Base-by-base conservation (phyloP, 2,113 vertebrate species). In the Caracal caracal region DNA sequence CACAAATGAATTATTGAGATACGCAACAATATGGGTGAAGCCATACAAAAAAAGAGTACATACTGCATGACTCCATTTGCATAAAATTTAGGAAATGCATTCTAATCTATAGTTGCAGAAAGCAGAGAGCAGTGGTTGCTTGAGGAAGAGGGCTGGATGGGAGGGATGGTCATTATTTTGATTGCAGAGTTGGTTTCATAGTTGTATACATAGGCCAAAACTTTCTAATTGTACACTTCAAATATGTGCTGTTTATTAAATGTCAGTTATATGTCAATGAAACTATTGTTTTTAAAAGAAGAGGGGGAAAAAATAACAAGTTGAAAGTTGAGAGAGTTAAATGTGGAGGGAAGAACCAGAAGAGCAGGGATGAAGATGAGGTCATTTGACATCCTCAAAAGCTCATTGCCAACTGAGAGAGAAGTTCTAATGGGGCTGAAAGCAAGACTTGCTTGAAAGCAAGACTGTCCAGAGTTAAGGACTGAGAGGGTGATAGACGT, bases 261-360 rank as follows among this genome's bases (percentile, higher is more conserved):
- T 53, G 33, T 93, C 37, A 88, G 15, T 79, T 88, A 28, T 84
- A 61, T 11, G 6, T 19, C 47, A 78, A 49, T 82, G 66, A 82
- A 90, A 28, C 53, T 87, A 19, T 89, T 61, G 24, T 56, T 96
- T 92, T 86, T n/a, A n/a, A n/a, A 79, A 65, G 79, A 61, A 70
- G 65, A 88, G 53, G 35, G 68, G 76, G 16, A 26, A 53, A 43
- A 33, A 86, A 35, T 20, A 33, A 71, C 40, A 53, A 40, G 43
- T 35, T 53, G 56, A 53, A 88, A 81, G n/a, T 24, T 53, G 40
- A 86, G 73, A 40, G 33, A n/a, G 73, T 47, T 78, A 22, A 94
- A 56, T 51, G 26, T n/a, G 43, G 43, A 65, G 13, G 8, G 17
- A 49, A 70, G 59, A 90, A 22, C 26, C 19, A 40, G 40, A 71